A percentile compares a stretch with the other conserved stretches of the same genome.
Conservation (phyloP, 2,888 invertebrate genomes). For the Argyra leucocephala region DNA sequence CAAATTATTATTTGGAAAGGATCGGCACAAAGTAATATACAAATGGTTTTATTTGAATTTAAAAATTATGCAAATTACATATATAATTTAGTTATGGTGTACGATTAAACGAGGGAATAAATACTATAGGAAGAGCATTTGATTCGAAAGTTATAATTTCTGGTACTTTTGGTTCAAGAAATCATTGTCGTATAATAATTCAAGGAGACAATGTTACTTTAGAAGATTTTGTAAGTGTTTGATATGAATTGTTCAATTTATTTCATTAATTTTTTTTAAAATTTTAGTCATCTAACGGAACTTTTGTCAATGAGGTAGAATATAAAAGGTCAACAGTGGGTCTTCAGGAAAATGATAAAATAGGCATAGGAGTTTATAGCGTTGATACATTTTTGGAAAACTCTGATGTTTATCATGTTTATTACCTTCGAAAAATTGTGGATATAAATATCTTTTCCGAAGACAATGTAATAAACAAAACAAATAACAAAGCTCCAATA, state of each 20-base stretch:
- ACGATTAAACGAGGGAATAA: neutral
- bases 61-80: neutral
- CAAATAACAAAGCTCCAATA: neutral
- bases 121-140: neutral
- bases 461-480: neutral
- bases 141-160: neutral
- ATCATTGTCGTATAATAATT: neutral
- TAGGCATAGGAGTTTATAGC: slow-evolving; percentile 1
- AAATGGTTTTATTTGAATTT: neutral
- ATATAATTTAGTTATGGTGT: neutral
- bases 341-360: neutral
- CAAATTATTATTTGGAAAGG: neutral
- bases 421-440: neutral
- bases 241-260: neutral
- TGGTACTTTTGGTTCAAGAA: neutral
- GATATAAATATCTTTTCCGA: neutral
- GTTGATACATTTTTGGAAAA: neutral
- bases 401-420: neutral
- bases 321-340: too few species aligned
- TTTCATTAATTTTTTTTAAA: neutral
- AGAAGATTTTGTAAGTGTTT: neutral
- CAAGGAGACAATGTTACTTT: neutral
- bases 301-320: neutral
- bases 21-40: neutral
- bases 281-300: slow-evolving; percentile 2